Base-by-base conservation (phyloP, 2,888 invertebrate species). In the Caenorhabditis sp. region DNA sequence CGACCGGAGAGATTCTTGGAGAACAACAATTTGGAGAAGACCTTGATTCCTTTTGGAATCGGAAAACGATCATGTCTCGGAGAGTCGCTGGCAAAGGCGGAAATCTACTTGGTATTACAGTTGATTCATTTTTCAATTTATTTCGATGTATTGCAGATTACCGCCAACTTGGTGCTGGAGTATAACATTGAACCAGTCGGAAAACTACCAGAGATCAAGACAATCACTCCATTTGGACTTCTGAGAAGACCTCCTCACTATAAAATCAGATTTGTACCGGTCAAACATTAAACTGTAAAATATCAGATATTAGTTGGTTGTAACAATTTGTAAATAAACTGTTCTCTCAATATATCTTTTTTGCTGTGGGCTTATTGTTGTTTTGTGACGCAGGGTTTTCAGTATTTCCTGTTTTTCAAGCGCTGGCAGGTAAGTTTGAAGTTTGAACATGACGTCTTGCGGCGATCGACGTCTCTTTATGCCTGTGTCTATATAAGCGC, bases 21-120 rank as follows among this genome's bases (percentile, higher is more conserved):
- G 11, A 68, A 70, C 26, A 61, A 71, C 0, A 51, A 56, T 0
- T 70, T 85, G 9, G 85, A 78, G 15, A 68, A 80, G 24, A 64
- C 79, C n/a, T 53, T 79, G 18, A 70, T 81, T 2, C 85, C 85
- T 11, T 85, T 85, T 65, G 83, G 85, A 56, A 64, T 85, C 32
- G 85, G 85, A 60, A 85, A 85, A 28, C 22, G 85, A 15, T 37
- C 78, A 0, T 85, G 85, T 51, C 83, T 74, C 9, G 85, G 85
- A 47, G 85, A 85, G 55, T 72, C 72, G 3, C 37, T 85, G 44
- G 85, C 85, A 2, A 74, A 79, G 61, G 82, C 82, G 6, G 85
- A 85, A 53, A 58, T 85, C 51, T 85, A 85, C 22, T 68, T 85
- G 74, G 85, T 85, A 47, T 20, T 24, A n/a, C 8, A 40, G 40